Percentiles rank a stretch among this genome's conserved stretches.
Evolutionary conservation across 2,797 vertebrate genomes (phyloP).

Genomic region (Okamejei kenojei): DNA sequence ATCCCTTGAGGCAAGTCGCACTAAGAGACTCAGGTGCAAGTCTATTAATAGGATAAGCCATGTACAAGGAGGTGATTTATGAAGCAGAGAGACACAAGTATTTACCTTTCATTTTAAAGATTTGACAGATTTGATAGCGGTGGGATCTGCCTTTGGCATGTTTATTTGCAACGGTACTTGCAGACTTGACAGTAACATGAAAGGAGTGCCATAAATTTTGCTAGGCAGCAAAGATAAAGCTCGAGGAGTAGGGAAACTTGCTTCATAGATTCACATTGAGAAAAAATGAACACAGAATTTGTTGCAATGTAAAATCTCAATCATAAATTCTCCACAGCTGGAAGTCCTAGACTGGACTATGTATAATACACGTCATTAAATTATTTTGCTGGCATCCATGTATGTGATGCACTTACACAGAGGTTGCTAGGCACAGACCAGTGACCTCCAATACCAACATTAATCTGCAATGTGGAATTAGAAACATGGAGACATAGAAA

Average conservation of each 20-base stretch:
- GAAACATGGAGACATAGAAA: too few species aligned
- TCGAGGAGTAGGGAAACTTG: background rate
- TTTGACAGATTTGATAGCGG: background rate
- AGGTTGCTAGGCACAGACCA: too few species aligned
- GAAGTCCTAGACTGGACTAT: background rate
- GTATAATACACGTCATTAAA: too few species aligned
- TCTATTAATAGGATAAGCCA: background rate
- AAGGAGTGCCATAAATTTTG: background rate
- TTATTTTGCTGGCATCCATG: too few species aligned
- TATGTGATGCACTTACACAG: too few species aligned
- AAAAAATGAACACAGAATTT: background rate
- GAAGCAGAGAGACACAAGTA: background rate
- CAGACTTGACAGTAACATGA: background rate
- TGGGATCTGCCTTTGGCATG: background rate
- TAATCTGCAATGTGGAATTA: too few species aligned
- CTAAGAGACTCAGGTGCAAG: conserved; percentile 16
- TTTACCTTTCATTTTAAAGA: conserved; percentile 8
- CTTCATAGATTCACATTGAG: background rate
- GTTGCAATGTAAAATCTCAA: background rate
- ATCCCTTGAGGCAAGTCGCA: background rate
- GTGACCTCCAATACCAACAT: too few species aligned
- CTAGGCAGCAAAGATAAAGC: too few species aligned
- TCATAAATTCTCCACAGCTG: background rate
- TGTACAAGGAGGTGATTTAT: background rate
- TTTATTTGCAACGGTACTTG: background rate